phyloP scores from a whole-genome alignment of 2,113 vertebrate species.

The Halcyon malimbica region DNA sequence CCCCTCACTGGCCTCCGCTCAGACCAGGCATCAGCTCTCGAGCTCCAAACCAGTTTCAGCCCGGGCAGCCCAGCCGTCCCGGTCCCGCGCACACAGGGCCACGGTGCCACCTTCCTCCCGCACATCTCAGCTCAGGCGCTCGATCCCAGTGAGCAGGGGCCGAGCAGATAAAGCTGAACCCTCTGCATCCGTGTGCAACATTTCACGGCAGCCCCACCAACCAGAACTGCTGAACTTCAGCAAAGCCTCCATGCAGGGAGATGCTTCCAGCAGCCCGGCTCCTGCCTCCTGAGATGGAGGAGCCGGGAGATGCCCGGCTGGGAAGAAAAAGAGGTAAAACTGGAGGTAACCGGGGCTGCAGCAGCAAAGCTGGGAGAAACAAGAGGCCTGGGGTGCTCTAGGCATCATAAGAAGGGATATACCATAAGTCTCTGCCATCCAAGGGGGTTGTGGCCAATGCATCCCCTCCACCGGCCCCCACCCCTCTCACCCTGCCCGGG shows the following conservation, averaged over 20 bases:
- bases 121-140: neutral
- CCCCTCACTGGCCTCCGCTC: neutral
- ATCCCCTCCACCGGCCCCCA: neutral
- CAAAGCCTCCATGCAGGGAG: neutral
- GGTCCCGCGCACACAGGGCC: fast-evolving
- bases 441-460: neutral
- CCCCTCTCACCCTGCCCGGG: neutral
- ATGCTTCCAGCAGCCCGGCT: neutral
- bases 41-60: neutral
- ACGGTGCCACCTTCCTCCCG: neutral
- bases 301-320: neutral
- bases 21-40: fast-evolving
- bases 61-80: neutral
- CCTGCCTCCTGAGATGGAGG: fast-evolving
- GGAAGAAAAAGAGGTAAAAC: neutral
- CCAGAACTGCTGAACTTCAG: neutral
- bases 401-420: neutral
- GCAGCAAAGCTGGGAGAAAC: neutral
- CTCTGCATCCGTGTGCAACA: neutral
- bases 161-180: neutral
- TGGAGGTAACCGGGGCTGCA: neutral
- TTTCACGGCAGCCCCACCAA: neutral
- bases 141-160: neutral
- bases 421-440: fast-evolving
- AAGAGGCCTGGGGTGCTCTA: neutral